Percentiles rank a stretch among this genome's conserved stretches.
phyloP scores from a whole-genome alignment of 2,113 vertebrate species.

The Hypomesus transpacificus region DNA sequence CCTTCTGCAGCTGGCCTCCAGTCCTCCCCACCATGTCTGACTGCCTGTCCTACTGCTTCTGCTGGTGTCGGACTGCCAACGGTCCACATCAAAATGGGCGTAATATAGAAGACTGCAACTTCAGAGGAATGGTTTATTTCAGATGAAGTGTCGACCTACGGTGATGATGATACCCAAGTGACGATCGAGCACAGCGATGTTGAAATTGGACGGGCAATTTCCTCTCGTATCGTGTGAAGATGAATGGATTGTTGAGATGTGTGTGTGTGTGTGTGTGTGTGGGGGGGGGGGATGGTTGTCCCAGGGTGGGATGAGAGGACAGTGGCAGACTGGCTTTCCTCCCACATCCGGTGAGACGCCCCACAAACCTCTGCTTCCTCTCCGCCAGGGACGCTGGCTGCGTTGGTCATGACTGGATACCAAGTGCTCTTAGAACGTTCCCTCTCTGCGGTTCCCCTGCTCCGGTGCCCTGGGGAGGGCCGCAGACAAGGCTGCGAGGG shows the following conservation, averaged over 20 bases:
- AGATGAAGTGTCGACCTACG: too few relatives aligned
- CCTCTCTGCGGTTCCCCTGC: neutral
- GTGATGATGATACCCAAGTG: too few relatives aligned
- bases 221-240: neutral
- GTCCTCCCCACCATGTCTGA: neutral
- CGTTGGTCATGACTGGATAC: neutral
- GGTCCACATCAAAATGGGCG: neutral
- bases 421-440: neutral
- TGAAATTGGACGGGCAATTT: too few relatives aligned
- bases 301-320: neutral
- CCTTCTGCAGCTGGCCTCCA: neutral
- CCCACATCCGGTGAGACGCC: neutral
- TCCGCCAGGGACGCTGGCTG: neutral
- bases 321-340: conserved; percentile 3
- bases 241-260: neutral
- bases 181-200: too few relatives aligned
- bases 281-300: neutral
- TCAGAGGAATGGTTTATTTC: too few relatives aligned
- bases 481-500: conserved; percentile 7
- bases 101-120: too few relatives aligned
- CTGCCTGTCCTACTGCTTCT: neutral
- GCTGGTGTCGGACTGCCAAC: neutral
- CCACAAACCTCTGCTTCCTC: conserved; percentile 9
- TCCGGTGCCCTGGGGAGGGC: neutral
- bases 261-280: neutral